Percentiles rank a stretch among this genome's conserved stretches.
These are phyloP conservation scores for Papilio aristodemus DNA, from an alignment of 1,140 invertebrate species.

Conservation along the genomic window DNA sequence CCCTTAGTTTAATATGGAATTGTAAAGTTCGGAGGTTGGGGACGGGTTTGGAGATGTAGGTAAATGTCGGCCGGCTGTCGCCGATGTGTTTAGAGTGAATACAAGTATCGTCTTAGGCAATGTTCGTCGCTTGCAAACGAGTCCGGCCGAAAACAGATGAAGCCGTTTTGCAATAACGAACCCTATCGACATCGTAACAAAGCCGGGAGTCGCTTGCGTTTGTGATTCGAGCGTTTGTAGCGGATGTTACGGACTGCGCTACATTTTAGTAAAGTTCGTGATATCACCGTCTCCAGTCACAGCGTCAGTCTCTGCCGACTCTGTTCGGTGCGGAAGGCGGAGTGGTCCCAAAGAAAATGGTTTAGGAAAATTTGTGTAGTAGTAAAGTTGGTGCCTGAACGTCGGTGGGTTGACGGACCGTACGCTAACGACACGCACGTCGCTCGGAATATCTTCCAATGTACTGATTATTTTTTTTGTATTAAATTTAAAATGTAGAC, in stretches of 20 bases:
- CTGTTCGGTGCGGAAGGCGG: conserved; percentile 40
- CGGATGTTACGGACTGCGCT: too few species aligned
- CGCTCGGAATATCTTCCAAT: conserved; percentile 68
- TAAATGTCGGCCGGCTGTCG: conserved; percentile 10
- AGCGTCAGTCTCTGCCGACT: background rate
- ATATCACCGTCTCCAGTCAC: too few species aligned
- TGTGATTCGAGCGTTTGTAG: background rate
- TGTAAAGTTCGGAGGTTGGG: conserved; percentile 11
- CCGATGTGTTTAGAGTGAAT: background rate
- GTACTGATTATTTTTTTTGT: conserved; percentile 76
- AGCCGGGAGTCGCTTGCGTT: background rate
- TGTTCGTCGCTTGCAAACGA: conserved; percentile 18
- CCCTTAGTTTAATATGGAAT: conserved; percentile 28
- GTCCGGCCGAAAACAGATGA: background rate
- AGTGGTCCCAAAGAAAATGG: conserved; percentile 55
- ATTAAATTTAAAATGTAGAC: conserved; percentile 65
- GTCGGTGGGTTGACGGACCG: conserved; percentile 52
- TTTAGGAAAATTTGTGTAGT: conserved; percentile 70
- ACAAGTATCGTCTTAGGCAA: background rate
- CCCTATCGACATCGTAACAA: conserved; percentile 7
- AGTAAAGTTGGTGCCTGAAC: conserved; percentile 77
- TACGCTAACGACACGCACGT: conserved; percentile 47
- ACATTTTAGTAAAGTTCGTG: too few species aligned
- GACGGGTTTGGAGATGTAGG: conserved; percentile 18
- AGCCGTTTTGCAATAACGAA: conserved; percentile 18